A percentile compares a stretch with the other conserved stretches of the same genome.
These are phyloP conservation scores for Lophura swinhoii DNA, from an alignment of 2,797 vertebrate species.

Conservation along the genomic window DNA sequence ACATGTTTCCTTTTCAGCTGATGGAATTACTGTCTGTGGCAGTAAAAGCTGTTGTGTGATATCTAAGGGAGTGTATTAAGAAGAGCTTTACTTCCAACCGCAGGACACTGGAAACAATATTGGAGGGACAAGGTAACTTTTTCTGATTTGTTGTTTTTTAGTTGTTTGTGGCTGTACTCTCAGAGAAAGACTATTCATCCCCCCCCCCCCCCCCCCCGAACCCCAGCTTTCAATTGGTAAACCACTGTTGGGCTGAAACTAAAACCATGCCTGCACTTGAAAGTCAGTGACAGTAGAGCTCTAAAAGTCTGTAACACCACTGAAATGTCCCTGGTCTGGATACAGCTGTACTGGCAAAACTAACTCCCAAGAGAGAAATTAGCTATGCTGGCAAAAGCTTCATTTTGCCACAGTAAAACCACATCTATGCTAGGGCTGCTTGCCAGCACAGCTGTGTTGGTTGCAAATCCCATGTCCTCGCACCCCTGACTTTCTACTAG, in stretches of 20 bases:
- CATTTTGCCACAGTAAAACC: conserved; percentile 32
- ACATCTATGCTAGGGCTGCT: conserved; percentile 46
- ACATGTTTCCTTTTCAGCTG: neutral
- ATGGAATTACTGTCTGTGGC: neutral
- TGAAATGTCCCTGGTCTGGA: conserved; percentile 29
- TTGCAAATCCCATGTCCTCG: conserved; percentile 62
- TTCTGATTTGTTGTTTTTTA: neutral
- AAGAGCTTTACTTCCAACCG: neutral
- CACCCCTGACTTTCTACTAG: conserved; percentile 54
- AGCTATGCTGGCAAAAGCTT: conserved; percentile 60
- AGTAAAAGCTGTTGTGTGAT: neutral
- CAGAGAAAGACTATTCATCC: neutral
- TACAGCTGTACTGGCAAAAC: conserved; percentile 62
- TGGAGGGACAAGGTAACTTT: neutral
- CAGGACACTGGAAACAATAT: neutral
- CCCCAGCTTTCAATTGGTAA: neutral
- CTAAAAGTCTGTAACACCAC: neutral
- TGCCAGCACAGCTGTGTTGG: conserved; percentile 71
- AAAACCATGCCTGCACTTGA: accelerated
- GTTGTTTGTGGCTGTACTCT: accelerated
- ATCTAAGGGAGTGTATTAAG: neutral
- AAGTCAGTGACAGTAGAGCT: neutral
- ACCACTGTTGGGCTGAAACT: neutral
- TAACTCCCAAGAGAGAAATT: conserved; percentile 46
- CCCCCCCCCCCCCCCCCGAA: too few relatives aligned